These are phyloP conservation scores for Eulemur rubriventer DNA, from an alignment of 2,797 vertebrate genomes.

Conservation along the genomic window DNA sequence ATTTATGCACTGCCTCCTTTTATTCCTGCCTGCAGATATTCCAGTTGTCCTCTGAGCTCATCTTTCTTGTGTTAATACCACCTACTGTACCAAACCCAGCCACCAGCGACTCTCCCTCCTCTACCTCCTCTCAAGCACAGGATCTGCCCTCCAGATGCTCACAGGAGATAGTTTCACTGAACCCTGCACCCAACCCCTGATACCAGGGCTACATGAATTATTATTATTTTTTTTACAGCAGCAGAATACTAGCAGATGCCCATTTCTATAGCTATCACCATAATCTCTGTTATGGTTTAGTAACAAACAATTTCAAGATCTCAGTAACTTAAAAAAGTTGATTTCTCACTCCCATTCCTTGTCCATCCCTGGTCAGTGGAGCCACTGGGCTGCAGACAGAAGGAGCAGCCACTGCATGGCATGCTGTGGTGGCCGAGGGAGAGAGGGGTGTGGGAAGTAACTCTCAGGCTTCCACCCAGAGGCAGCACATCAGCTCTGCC, in stretches of 20 bases:
- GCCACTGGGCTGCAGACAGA: not conserved
- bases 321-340: not conserved
- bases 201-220: not conserved
- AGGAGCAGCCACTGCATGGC: not conserved
- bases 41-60: not conserved
- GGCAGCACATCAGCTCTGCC: not conserved
- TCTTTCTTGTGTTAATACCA: not conserved
- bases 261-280: not conserved
- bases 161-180: not conserved
- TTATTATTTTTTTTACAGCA: not conserved
- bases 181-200: not conserved
- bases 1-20: not conserved
- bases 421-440: rapidly evolving
- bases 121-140: not conserved
- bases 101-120: not conserved
- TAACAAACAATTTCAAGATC: not conserved
- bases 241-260: not conserved
- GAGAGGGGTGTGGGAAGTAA: rapidly evolving
- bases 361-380: rapidly evolving
- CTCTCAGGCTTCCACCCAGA: not conserved
- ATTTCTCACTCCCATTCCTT: not conserved
- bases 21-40: not conserved
- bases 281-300: not conserved
- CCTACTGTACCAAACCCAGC: not conserved
- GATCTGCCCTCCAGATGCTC: not conserved